A percentile compares a stretch with the other conserved stretches of the same genome.
Conservation (phyloP, 2,113 vertebrate genomes). For the Otocyon megalotis region DNA sequence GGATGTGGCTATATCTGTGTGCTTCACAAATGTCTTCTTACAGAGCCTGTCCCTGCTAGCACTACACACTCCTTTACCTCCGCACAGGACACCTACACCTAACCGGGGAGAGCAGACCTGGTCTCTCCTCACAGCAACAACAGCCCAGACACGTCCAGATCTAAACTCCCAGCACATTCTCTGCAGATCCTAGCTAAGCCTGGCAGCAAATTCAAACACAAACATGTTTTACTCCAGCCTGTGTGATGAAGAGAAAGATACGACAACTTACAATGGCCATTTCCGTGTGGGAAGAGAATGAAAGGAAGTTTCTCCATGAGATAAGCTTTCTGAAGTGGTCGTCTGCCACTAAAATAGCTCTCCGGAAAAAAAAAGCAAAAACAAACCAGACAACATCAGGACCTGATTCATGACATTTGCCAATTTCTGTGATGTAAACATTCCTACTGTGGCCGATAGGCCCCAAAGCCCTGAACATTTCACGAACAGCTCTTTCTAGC, state of each 20-base stretch:
- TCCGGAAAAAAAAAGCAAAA: background rate
- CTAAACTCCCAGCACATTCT: background rate
- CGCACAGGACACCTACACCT: background rate
- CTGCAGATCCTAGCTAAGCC: background rate
- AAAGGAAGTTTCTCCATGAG: background rate
- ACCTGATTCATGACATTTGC: background rate
- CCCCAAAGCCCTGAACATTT: background rate
- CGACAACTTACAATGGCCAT: background rate
- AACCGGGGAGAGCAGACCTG: background rate
- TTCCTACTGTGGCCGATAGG: background rate
- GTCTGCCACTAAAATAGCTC: background rate
- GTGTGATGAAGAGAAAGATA: background rate
- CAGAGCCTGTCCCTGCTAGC: background rate
- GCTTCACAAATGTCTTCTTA: background rate
- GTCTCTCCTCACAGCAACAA: background rate
- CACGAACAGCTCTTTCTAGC: background rate
- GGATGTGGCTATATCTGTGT: no score
- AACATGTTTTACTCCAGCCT: background rate
- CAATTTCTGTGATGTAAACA: background rate
- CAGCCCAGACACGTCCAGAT: background rate
- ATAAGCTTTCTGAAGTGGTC: background rate
- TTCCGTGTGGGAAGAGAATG: background rate
- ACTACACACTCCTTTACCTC: fast-evolving
- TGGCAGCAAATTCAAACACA: background rate
- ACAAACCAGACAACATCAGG: background rate